A percentile compares a stretch with the other conserved stretches of the same genome.
phyloP scores from a whole-genome alignment of 2,888 invertebrate species.

The Morpho achilles region DNA sequence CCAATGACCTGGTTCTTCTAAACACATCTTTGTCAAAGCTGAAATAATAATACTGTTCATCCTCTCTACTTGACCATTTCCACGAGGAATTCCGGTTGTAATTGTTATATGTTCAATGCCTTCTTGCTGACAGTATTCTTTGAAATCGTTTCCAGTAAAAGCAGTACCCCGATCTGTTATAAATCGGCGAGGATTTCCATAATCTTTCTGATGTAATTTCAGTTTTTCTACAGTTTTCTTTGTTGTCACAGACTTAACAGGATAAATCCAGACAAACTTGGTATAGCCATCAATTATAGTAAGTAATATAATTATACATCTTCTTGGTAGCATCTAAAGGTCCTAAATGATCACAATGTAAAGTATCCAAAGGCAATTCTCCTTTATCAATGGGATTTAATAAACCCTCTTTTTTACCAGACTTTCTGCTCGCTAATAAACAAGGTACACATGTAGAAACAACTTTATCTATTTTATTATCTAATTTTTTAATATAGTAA shows the following conservation, averaged over 20 bases:
- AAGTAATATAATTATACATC: conserved; percentile 39
- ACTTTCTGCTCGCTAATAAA: no score
- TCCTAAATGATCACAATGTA: conserved; percentile 43
- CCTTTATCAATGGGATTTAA: conserved; percentile 40
- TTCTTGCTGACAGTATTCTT: not conserved
- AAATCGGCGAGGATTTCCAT: conserved; percentile 26
- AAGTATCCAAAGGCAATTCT: conserved; percentile 36
- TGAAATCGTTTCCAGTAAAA: not conserved
- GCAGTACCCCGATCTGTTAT: conserved; percentile 18
- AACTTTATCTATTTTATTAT: not conserved
- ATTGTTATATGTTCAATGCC: not conserved
- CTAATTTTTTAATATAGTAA: not conserved
- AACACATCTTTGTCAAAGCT: not conserved
- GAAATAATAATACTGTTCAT: not conserved
- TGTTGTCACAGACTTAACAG: conserved; percentile 36
- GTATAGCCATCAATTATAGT: conserved; percentile 40
- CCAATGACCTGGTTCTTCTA: not conserved
- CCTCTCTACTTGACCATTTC: not conserved
- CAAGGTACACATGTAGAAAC: not conserved
- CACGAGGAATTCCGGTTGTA: not conserved
- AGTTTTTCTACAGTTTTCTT: conserved; percentile 39
- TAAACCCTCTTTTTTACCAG: conserved; percentile 38
- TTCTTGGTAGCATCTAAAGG: conserved; percentile 38
- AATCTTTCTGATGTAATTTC: conserved; percentile 30
- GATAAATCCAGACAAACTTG: conserved; percentile 42